Evolutionary conservation across 2,888 invertebrate species (phyloP).

Genomic region (Ichneumon xanthorius): DNA sequence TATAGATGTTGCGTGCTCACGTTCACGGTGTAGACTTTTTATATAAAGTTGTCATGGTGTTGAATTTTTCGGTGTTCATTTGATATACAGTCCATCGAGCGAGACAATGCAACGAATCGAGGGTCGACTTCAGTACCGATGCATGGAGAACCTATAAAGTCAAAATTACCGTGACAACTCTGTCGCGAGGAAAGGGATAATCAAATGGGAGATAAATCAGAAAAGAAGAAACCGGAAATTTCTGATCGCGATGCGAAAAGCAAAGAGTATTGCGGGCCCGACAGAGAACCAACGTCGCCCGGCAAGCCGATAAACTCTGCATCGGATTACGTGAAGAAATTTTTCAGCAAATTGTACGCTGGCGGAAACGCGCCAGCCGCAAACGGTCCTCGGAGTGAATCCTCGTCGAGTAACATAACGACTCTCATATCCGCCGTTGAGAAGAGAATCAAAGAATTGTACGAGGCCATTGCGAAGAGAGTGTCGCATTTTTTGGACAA

Average conservation of each 20-base stretch:
- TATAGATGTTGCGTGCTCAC: not conserved
- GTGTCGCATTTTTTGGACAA: slow-evolving; percentile 63
- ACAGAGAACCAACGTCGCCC: not conserved
- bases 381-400: not conserved
- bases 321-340: slow-evolving; percentile 38
- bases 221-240: slow-evolving; percentile 25
- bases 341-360: slow-evolving; percentile 26
- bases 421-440: slow-evolving; percentile 54
- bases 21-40: not conserved
- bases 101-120: slow-evolving; percentile 10
- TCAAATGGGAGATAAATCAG: slow-evolving; percentile 47
- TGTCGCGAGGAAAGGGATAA: not conserved
- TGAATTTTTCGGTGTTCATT: not conserved
- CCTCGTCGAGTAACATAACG: slow-evolving; percentile 24
- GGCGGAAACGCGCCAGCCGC: slow-evolving; percentile 5
- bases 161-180: slow-evolving; percentile 44
- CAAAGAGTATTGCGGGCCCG: not conserved
- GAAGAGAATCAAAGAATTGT: slow-evolving; percentile 64
- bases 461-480: slow-evolving; percentile 53
- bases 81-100: not conserved
- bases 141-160: not conserved
- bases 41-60: not conserved
- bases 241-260: slow-evolving; percentile 6
- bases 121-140: slow-evolving; percentile 22
- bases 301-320: not conserved